Evolutionary conservation across 2,113 vertebrate genomes (phyloP), one percentile per base, ranked within the genome.

Genomic region (Spermophilus dauricus): DNA sequence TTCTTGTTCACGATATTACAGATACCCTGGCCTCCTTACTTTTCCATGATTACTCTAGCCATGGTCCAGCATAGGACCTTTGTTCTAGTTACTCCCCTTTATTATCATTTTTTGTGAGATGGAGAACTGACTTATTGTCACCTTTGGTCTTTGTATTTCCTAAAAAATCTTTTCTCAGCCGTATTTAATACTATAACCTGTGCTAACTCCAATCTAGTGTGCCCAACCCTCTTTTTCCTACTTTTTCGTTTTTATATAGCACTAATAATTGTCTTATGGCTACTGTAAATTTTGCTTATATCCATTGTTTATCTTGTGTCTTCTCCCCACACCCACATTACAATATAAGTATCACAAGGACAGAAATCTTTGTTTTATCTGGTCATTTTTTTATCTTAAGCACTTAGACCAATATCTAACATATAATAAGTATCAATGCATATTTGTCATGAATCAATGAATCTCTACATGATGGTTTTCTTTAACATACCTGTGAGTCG

Each of bases 331-430:
- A 70, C 26, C 26, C 32, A n/a, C 30, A 73, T 14, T 63, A 76
- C n/a, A 85, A 51, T 4, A 14, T 91, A 81, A 76, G 53, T 32
- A 94, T 89, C 89, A 92, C 20, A 75, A 34, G 37, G 18, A 4
- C 34, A 76, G 22, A 24, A 86, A 80, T 92, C 39, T 87, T 42
- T 77, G 65, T 89, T 89, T 94, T 11, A 80, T 91, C 32, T 76
- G 10, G 22, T 61, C 7, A 69, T 28, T 39, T 39, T 82, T 76
- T 4, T 84, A 65, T 65, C 10, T 84, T 51, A 56, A n/a, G 76
- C 14, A 48, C 12, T 34, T 95, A 84, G 37, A 81, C 8, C 28
- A 75, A 67, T 85, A 42, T 45, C 65, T 85, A 10, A 26, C 28
- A 75, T 26, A 77, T 77, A 70, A 32, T 61, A 94, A 34, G 42